Evolutionary conservation across 2,888 invertebrate species (phyloP).

Genomic region (Cosmorhoe ocellata): DNA sequence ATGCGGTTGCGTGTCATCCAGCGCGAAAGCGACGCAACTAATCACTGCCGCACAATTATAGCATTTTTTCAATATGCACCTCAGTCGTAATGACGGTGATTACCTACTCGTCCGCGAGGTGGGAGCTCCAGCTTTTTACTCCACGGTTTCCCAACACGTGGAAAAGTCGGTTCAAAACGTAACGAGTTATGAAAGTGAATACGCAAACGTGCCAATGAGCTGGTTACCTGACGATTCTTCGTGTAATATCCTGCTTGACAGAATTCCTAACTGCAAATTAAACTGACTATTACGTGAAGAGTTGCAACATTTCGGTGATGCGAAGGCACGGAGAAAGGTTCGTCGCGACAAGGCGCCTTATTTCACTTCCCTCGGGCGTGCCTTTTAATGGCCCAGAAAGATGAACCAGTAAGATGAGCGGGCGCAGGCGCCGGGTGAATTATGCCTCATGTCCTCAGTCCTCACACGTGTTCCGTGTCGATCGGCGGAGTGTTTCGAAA

Average conservation of each 20-base stretch:
- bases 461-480: conserved; percentile 55
- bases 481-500: conserved; percentile 69
- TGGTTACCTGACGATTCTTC: conserved; percentile 58
- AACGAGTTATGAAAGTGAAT: conserved; percentile 78
- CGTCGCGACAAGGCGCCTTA: conserved; percentile 40
- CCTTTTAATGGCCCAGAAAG: conserved; percentile 56
- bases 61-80: conserved; percentile 55
- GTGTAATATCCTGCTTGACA: conserved; percentile 64
- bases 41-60: conserved; percentile 61
- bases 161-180: conserved; percentile 73
- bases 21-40: conserved; percentile 63
- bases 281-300: conserved; percentile 42
- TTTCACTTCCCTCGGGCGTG: conserved; percentile 43
- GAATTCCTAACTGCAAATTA: conserved; percentile 52
- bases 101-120: conserved; percentile 69
- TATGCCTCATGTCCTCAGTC: conserved; percentile 34
- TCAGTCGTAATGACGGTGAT: conserved; percentile 61
- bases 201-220: conserved; percentile 65
- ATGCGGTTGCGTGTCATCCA: conserved; percentile 54
- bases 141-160: conserved; percentile 68
- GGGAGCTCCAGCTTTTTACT: conserved; percentile 74
- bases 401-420: conserved; percentile 48
- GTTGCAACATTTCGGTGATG: conserved; percentile 43
- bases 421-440: conserved; percentile 25
- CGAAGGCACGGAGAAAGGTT: conserved; percentile 25